Evolutionary conservation across 1,140 invertebrate species (phyloP).

Genomic region (Leguminivora glycinivorella): DNA sequence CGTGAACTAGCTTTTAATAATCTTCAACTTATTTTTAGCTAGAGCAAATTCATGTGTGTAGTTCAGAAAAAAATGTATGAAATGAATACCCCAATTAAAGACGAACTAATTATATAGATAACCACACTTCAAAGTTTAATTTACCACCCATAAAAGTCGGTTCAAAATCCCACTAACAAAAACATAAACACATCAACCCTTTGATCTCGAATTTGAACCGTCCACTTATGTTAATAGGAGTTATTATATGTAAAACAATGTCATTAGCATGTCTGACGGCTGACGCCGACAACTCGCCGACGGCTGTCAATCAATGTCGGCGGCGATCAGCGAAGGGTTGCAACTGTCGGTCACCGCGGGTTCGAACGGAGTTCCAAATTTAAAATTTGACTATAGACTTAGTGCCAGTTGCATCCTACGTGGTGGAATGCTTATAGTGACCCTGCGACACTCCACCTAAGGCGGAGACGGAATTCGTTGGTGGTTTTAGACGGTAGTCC

Average conservation of each 20-base stretch:
- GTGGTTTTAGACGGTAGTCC: no score
- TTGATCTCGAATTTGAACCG: slow-evolving; percentile 23
- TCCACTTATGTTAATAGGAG: slow-evolving; percentile 52
- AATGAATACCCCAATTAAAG: no score
- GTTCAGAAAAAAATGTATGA: no score
- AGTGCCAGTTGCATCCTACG: no score
- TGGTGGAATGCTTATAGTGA: no score
- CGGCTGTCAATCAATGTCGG: slow-evolving; percentile 67
- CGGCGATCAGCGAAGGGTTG: slow-evolving; percentile 29
- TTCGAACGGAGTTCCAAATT: background rate
- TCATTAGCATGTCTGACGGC: slow-evolving; percentile 66
- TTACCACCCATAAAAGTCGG: background rate
- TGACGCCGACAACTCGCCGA: slow-evolving; percentile 39
- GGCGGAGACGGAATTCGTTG: no score
- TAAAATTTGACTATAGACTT: background rate
- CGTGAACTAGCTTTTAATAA: no score
- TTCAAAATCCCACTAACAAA: background rate
- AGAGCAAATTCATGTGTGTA: no score
- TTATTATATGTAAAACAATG: slow-evolving; percentile 72
- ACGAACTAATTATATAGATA: no score
- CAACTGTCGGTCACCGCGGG: background rate
- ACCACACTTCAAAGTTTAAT: background rate
- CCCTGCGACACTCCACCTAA: no score
- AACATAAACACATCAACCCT: slow-evolving; percentile 25
- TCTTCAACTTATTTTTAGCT: no score